Evolutionary conservation across 2,797 vertebrate genomes (phyloP).

Genomic region (Malacoraja senta): DNA sequence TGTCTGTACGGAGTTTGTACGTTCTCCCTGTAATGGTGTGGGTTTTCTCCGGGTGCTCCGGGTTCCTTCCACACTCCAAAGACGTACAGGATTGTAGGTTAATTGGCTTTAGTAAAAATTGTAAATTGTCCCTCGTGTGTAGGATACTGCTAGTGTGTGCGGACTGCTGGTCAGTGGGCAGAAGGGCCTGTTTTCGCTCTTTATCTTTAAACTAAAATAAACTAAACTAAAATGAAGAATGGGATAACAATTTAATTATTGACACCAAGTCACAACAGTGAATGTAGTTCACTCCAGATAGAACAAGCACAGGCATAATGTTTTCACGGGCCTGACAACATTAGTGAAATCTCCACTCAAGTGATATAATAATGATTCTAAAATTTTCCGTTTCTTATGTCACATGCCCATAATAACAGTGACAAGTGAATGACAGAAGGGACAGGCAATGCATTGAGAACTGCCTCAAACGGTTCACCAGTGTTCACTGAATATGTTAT

Average conservation of each 20-base stretch:
- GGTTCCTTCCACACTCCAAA: too few relatives aligned
- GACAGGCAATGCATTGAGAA: slow-evolving; percentile 8
- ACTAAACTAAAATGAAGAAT: not conserved
- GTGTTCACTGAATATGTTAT: not conserved
- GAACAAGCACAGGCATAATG: not conserved
- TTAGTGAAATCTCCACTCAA: slow-evolving; percentile 18
- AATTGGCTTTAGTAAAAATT: too few relatives aligned
- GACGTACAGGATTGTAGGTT: too few relatives aligned
- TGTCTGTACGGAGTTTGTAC: too few relatives aligned
- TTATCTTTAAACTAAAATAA: too few relatives aligned
- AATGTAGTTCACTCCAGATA: not conserved
- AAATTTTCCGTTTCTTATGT: slow-evolving; percentile 32
- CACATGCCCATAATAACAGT: slow-evolving; percentile 21
- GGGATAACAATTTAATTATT: not conserved
- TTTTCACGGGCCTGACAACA: not conserved
- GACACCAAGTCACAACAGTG: slow-evolving; percentile 11
- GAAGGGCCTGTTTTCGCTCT: too few relatives aligned
- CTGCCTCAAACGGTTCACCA: not conserved
- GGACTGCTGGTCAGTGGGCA: too few relatives aligned
- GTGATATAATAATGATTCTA: slow-evolving; percentile 28
- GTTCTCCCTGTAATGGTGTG: too few relatives aligned
- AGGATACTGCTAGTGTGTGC: too few relatives aligned
- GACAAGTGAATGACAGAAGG: slow-evolving; percentile 25
- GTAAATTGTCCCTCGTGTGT: too few relatives aligned
- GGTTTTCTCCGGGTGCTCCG: too few relatives aligned